These are phyloP conservation scores for fruit fly (Drosophila melanogaster) DNA, from an alignment of 1,140 invertebrate genomes.

Conservation along the genomic window Release_6_plus_ISO1_MT NT_033777.3:26872001-26872500, in stretches of 20 bases:
- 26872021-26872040: conserved; percentile 43
- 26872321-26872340: conserved; percentile 19
- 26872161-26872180: neutral
- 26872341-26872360: conserved; percentile 51
- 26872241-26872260: conserved; percentile 10
- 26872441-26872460: conserved; percentile 13
- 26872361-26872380: conserved; percentile 37
- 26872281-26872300: conserved; percentile 54
- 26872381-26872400: conserved; percentile 22
- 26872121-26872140: conserved; percentile 7
- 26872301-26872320: conserved; percentile 44
- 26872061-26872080: conserved; percentile 11
- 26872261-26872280: conserved; percentile 25
- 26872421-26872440: conserved; percentile 18
- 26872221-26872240: neutral
- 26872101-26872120: conserved; percentile 40
- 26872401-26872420: conserved; percentile 61
- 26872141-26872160: conserved; percentile 1
- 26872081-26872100: conserved; percentile 63
- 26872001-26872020: conserved; percentile 35
- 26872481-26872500: conserved; percentile 34
- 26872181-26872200: too few relatives aligned
- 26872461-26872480: conserved; percentile 18
- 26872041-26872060: conserved; percentile 15
- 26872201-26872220: too few relatives aligned